Evolutionary conservation across 2,113 vertebrate genomes (phyloP), one percentile per base, ranked within the genome.

Genomic region (Bombycilla garrulus): DNA sequence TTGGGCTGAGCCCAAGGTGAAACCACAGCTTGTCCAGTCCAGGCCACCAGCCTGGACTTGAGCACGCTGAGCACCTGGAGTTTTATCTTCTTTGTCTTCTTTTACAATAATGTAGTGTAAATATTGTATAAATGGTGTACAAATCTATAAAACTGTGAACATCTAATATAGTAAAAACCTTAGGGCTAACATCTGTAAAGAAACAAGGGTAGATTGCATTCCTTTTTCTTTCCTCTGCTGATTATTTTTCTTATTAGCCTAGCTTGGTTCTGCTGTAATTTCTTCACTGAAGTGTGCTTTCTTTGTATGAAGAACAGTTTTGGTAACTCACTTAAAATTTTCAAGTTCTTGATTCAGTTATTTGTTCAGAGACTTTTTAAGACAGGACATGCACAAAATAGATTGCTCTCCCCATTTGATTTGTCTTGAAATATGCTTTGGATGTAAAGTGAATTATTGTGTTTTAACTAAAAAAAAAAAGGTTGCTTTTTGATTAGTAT

Each of bases 401-500:
- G 18, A 35, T 64, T 87, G 5, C 3, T 76, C 11, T 80, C 38
- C 16, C 20, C 19, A 25, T 65, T 90, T 73, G 33, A 56, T 31
- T 16, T 73, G 16, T 77, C 24, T 11, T 26, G n/a, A 53, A 79
- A 79, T 58, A 65, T 50, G 7, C 6, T 71, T 88, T 76, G 38
- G 13, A 15, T 71, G 12, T 54, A 25, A 88, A 93, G 80, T 29
- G 5, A 53, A 40, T 70, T 0, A 57, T 64, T 86, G 69, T 60
- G 2, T 25, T 79, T 67, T 29, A 10, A 47, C 21, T 57, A 45
- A 14, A 11, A 10, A 44, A 42, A 61, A 12, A 36, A 66, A 7
- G 0, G 2, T 5, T 2, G 51, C 2, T 80, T 70, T 79, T 58
- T 50, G 1, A 35, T 60, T 65, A 64, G 36, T 51, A 5, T 78